A percentile compares a stretch with the other conserved stretches of the same genome.
Evolutionary conservation across 2,888 invertebrate genomes (phyloP).

Genomic region (Macaria liturata): DNA sequence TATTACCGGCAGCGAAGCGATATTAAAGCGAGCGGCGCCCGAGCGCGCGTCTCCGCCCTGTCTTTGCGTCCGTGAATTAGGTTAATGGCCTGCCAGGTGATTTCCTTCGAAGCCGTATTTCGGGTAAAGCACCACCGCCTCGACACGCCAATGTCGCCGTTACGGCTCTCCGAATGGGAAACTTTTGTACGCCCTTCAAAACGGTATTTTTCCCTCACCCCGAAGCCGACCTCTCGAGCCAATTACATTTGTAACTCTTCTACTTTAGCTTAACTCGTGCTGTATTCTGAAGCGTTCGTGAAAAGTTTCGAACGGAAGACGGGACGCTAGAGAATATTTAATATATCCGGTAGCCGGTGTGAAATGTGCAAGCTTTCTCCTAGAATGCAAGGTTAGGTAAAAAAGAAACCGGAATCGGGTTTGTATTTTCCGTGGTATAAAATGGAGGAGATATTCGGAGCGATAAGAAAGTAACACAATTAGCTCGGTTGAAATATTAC

Average conservation of each 20-base stretch:
- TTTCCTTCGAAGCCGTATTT: slow-evolving; percentile 79
- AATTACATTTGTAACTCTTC: slow-evolving; percentile 22
- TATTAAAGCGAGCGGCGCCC: slow-evolving; percentile 73
- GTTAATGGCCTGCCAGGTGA: slow-evolving; percentile 83
- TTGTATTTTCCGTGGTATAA: neutral
- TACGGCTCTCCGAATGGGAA: slow-evolving; percentile 57
- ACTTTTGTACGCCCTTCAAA: slow-evolving; percentile 40
- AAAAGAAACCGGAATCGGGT: too few species aligned
- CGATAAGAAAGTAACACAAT: slow-evolving; percentile 27
- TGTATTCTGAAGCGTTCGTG: slow-evolving; percentile 6
- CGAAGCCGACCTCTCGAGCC: slow-evolving; percentile 13
- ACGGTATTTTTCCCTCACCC: slow-evolving; percentile 14
- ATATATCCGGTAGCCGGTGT: too few species aligned
- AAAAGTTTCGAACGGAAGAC: neutral
- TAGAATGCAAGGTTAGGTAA: too few species aligned
- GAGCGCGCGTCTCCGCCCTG: slow-evolving; percentile 75
- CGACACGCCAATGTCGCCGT: slow-evolving; percentile 70
- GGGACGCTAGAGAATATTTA: neutral
- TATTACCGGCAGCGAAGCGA: slow-evolving; percentile 78
- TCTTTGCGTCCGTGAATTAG: slow-evolving; percentile 82
- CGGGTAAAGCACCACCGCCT: slow-evolving; percentile 68
- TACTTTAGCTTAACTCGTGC: slow-evolving; percentile 15
- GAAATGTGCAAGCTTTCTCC: too few species aligned
- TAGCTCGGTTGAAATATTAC: slow-evolving; percentile 32
- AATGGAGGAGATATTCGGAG: neutral